Percentiles rank a stretch among this genome's conserved stretches.
Conservation (phyloP, 2,797 vertebrate genomes). For the Clarias platycephalus region DNA sequence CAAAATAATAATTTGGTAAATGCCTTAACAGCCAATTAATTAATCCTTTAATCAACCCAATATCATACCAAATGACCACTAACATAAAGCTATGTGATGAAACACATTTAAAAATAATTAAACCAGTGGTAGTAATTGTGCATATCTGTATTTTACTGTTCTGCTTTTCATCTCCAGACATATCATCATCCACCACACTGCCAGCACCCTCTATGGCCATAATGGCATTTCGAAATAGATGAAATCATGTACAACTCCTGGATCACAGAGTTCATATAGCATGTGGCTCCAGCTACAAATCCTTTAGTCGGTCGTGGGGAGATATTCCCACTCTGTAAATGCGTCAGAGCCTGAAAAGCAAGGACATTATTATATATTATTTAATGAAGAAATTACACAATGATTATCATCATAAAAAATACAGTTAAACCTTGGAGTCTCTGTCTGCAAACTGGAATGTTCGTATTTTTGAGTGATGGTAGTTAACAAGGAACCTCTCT, state of each 20-base stretch:
- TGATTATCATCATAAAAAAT: too few relatives aligned
- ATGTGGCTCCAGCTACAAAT: too few relatives aligned
- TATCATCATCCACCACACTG: conserved; percentile 95
- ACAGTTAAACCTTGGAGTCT: too few relatives aligned
- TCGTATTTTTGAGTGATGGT: too few relatives aligned
- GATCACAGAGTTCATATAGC: conserved; percentile 99
- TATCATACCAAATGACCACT: neutral
- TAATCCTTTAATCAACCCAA: neutral
- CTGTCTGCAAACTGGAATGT: too few relatives aligned
- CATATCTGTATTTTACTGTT: conserved; percentile 76
- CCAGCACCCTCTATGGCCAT: conserved; percentile 96
- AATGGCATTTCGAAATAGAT: conserved; percentile 92
- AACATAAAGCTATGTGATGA: neutral
- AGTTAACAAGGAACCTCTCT: too few relatives aligned
- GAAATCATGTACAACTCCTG: conserved; percentile 99
- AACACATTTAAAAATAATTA: neutral
- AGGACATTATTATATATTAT: too few relatives aligned
- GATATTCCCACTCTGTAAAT: too few relatives aligned
- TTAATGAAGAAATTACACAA: too few relatives aligned
- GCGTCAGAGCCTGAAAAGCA: too few relatives aligned
- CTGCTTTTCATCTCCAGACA: conserved; percentile 97
- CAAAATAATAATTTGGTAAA: neutral
- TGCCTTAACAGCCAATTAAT: neutral
- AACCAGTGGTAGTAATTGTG: neutral
- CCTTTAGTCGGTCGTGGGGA: too few relatives aligned